Conservation (phyloP, 2,797 vertebrate genomes). For the Lagorchestes hirsutus region DNA sequence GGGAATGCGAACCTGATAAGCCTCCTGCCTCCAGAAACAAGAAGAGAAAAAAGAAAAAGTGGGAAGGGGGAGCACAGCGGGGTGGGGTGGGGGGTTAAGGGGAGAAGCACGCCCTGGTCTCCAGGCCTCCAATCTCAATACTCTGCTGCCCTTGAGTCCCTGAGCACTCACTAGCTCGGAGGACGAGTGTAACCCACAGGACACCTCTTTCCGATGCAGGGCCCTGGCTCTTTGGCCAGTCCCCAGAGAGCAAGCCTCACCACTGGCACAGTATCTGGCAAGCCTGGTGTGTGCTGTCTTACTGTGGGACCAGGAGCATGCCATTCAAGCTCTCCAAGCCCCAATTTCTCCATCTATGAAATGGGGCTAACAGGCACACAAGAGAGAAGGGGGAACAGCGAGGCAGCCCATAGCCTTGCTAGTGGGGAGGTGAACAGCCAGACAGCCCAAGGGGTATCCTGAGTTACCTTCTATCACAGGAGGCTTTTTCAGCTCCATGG, state of each 20-base stretch:
- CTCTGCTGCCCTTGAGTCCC: no score
- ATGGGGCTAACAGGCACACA: background rate
- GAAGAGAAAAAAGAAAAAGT: background rate
- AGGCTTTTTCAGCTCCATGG: slow-evolving; percentile 83
- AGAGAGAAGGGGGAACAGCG: background rate
- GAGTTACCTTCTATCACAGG: background rate
- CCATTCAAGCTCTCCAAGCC: background rate
- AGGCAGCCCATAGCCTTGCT: background rate
- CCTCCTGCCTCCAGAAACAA: background rate
- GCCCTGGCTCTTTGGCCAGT: background rate
- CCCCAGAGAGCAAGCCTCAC: background rate
- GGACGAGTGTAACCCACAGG: no score
- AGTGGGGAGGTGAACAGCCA: background rate
- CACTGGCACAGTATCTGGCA: no score
- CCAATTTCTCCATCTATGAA: background rate
- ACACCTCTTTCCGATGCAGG: no score
- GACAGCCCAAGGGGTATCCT: background rate
- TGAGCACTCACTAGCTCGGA: no score
- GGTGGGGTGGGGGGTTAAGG: background rate
- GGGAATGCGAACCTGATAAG: background rate
- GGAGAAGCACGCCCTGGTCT: fast-evolving
- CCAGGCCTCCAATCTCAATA: no score
- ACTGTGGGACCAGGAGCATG: background rate
- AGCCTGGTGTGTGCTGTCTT: background rate
- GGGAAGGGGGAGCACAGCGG: no score